Conservation (phyloP, 2,113 vertebrate species). For the Hemibagrus wyckioides region DNA sequence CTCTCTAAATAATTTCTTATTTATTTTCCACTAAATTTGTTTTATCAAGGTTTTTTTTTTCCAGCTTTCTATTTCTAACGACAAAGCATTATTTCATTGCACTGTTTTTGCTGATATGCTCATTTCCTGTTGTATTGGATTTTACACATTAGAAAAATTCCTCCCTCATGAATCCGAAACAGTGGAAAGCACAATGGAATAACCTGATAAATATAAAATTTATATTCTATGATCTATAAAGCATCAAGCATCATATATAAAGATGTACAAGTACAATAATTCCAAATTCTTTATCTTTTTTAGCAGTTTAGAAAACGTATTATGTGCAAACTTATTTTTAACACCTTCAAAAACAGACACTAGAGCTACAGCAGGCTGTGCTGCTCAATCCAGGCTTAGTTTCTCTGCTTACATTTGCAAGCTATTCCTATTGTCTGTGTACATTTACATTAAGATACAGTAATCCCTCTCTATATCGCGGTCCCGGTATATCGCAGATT, state of each 20-base stretch:
- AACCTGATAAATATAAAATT: too few species aligned
- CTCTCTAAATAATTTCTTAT: background rate
- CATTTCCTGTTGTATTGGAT: background rate
- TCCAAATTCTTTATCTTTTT: background rate
- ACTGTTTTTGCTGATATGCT: background rate
- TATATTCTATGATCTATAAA: background rate
- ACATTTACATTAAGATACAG: background rate
- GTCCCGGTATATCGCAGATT: too few species aligned
- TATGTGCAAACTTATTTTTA: background rate
- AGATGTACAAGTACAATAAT: background rate
- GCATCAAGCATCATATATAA: background rate
- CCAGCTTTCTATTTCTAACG: background rate
- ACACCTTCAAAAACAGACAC: background rate
- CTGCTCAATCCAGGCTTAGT: background rate
- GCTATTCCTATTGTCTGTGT: background rate
- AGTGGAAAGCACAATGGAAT: background rate
- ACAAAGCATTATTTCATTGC: background rate
- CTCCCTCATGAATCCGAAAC: background rate
- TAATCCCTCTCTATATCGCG: too few species aligned
- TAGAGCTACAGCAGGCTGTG: background rate
- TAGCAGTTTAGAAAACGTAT: background rate
- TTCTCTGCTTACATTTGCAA: background rate
- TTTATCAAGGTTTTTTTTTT: background rate
- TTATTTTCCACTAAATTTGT: background rate
- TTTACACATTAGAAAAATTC: background rate